These are phyloP conservation scores for Tiaroga cobitis DNA, from an alignment of 2,797 vertebrate species.

Conservation along the genomic window DNA sequence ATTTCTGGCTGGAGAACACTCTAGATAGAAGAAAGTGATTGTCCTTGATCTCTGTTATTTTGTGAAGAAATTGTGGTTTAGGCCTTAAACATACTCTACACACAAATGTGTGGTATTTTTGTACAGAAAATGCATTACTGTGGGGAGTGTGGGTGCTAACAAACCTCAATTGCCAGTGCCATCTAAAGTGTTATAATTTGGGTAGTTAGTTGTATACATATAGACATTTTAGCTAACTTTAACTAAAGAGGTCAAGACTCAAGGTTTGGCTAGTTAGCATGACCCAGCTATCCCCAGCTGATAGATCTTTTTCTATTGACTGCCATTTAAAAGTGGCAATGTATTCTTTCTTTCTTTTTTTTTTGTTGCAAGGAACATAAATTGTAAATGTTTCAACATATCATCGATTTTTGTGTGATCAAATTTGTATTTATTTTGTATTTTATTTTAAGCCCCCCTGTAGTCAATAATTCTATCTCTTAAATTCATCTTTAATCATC, in stretches of 20 bases:
- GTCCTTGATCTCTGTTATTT: constrained; percentile 12
- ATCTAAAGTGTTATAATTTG: background rate
- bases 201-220: background rate
- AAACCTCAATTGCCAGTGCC: background rate
- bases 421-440: background rate
- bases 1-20: constrained; percentile 29
- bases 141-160: background rate
- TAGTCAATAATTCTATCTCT: too few relatives aligned
- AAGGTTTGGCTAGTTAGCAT: background rate
- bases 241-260: constrained; percentile 4
- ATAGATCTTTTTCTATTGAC: too few relatives aligned
- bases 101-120: background rate
- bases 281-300: background rate
- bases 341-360: background rate
- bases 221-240: background rate
- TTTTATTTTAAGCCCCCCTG: background rate
- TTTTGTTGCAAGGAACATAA: background rate
- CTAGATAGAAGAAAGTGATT: constrained; percentile 35
- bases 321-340: background rate
- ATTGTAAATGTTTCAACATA: background rate
- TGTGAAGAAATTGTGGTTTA: background rate
- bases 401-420: background rate
- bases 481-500: too few relatives aligned
- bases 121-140: background rate
- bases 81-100: background rate